Percentiles rank a stretch among this genome's conserved stretches.
These are phyloP conservation scores for Panthera uncia DNA, from an alignment of 2,113 vertebrate species.

Conservation along the genomic window DNA sequence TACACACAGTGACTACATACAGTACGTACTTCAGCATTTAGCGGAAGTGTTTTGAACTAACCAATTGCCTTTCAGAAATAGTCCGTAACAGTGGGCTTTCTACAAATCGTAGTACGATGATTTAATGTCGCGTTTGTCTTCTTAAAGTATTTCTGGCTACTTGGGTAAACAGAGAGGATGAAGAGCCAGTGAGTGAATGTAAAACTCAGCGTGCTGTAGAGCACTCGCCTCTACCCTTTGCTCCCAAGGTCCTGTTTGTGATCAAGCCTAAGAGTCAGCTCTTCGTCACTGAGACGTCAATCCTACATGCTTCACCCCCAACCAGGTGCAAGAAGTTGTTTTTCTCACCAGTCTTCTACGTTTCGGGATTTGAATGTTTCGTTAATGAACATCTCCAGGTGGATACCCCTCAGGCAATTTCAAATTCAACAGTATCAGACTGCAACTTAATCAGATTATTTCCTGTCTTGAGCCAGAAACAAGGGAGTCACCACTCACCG, in stretches of 20 bases:
- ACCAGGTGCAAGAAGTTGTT: neutral
- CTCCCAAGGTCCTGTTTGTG: neutral
- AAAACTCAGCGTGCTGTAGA: neutral
- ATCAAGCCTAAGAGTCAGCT: neutral
- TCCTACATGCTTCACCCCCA: neutral
- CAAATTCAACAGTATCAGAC: neutral
- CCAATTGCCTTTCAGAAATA: neutral
- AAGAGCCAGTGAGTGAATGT: neutral
- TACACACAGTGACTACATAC: neutral
- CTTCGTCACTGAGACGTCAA: neutral
- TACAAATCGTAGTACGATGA: neutral
- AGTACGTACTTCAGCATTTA: neutral
- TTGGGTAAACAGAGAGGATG: neutral
- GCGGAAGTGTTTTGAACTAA: neutral
- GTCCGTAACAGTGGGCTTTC: neutral
- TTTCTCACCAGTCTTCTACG: neutral
- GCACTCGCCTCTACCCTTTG: fast-evolving
- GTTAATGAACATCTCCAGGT: neutral
- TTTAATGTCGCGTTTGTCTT: neutral
- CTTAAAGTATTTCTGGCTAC: neutral
- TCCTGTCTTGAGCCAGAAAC: neutral
- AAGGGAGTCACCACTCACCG: fast-evolving
- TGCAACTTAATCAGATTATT: neutral
- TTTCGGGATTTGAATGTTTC: neutral
- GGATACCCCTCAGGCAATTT: neutral